phyloP scores from a whole-genome alignment of 2,888 invertebrate species.

The Troilus luridus region DNA sequence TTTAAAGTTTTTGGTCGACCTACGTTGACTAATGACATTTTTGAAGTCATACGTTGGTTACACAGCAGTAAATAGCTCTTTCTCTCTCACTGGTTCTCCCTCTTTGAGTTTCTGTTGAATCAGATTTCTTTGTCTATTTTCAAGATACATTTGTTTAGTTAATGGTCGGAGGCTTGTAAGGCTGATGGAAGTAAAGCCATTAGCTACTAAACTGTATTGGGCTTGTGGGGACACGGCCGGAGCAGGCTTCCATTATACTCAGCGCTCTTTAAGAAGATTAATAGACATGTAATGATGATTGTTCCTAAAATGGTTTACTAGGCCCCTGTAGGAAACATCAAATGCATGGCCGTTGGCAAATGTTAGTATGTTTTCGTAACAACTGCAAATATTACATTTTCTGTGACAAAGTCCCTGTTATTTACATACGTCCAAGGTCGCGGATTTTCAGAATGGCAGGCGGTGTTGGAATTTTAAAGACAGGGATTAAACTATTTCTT shows the following conservation, averaged over 20 bases:
- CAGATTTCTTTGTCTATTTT: background rate
- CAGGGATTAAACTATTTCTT: too few species aligned
- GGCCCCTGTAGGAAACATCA: background rate
- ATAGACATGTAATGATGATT: slow-evolving; percentile 22
- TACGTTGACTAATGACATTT: background rate
- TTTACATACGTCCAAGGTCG: too few species aligned
- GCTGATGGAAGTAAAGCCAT: slow-evolving; percentile 9
- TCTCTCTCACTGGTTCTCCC: background rate
- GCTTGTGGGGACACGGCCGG: background rate
- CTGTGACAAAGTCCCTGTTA: too few species aligned
- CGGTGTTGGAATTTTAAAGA: too few species aligned
- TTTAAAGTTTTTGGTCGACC: too few species aligned
- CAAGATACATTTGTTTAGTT: slow-evolving; percentile 5
- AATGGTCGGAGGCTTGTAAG: slow-evolving; percentile 2
- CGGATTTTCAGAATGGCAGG: too few species aligned
- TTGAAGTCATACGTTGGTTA: background rate
- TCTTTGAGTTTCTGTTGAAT: background rate
- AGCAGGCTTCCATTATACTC: background rate
- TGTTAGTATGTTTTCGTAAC: background rate
- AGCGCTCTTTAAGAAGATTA: background rate
- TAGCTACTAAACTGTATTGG: slow-evolving; percentile 1
- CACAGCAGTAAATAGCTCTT: background rate
- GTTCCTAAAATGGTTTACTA: slow-evolving; percentile 19
- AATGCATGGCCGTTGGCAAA: background rate
- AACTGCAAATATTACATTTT: background rate